phyloP scores from a whole-genome alignment of 2,113 vertebrate species.

The Tachysurus fulvidraco region DNA sequence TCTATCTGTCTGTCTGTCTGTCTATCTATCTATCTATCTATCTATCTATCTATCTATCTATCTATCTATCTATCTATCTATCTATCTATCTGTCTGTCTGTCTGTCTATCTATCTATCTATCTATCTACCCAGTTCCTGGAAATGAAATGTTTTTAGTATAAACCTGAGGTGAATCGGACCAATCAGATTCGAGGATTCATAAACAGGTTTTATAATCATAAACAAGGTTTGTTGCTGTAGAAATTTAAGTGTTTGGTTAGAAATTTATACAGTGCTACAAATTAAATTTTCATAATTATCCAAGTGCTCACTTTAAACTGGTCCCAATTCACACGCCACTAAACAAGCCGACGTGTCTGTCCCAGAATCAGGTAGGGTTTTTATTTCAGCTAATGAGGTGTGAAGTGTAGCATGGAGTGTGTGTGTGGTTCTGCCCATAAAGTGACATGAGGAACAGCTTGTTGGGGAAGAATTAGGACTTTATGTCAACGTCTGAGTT shows the following conservation, averaged over 20 bases:
- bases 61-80: too few species aligned
- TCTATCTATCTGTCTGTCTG: too few species aligned
- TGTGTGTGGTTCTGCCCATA: slow-evolving; percentile 82
- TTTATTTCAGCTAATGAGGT: slow-evolving; percentile 88
- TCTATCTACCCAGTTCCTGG: neutral
- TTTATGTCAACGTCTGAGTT: slow-evolving; percentile 8
- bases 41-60: too few species aligned
- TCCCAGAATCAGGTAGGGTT: slow-evolving; percentile 61
- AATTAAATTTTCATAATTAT: neutral
- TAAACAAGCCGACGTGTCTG: slow-evolving; percentile 12
- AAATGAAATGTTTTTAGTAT: neutral
- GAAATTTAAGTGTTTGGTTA: neutral
- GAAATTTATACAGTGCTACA: neutral
- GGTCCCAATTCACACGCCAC: slow-evolving; percentile 1
- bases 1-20: too few species aligned
- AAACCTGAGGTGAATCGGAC: neutral
- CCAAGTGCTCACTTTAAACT: neutral
- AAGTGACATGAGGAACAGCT: slow-evolving; percentile 81
- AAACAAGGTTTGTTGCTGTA: neutral
- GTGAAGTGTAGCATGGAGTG: slow-evolving; percentile 81
- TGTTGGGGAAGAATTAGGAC: slow-evolving; percentile 51
- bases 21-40: too few species aligned
- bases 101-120: too few species aligned
- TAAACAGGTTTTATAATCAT: neutral
- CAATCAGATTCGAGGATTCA: neutral